These are phyloP conservation scores for Zygogramma bicolorata DNA, from an alignment of 2,888 invertebrate genomes.

Conservation along the genomic window DNA sequence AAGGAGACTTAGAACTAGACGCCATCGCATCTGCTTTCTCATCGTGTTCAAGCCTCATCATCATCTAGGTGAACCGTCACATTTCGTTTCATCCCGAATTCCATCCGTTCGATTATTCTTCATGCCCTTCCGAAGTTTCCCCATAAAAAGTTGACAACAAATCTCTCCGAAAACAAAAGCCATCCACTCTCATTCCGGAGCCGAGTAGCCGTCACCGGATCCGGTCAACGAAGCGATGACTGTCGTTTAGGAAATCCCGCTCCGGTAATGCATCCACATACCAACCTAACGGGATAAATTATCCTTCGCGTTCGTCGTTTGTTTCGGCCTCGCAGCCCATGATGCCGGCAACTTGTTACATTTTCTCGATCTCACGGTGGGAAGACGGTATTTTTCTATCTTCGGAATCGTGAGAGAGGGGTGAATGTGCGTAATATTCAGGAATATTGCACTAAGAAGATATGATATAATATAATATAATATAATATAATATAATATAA, in stretches of 20 bases:
- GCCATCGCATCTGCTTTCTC: too few species aligned
- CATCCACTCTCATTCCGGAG: background rate
- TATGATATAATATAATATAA: too few species aligned
- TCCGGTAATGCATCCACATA: background rate
- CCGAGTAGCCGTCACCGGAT: background rate
- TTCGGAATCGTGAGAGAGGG: too few species aligned
- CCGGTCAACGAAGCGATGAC: background rate
- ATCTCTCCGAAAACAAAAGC: background rate
- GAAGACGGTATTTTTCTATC: background rate
- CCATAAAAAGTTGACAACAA: background rate
- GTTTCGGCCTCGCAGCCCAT: background rate
- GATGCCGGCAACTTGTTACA: background rate
- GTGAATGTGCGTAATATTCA: too few species aligned
- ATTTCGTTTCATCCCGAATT: too few species aligned
- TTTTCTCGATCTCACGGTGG: background rate
- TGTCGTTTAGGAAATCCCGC: background rate
- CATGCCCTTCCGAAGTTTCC: background rate
- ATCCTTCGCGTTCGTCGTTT: background rate
- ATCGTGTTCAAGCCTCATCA: too few species aligned
- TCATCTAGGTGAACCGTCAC: too few species aligned
- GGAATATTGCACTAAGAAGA: too few species aligned
- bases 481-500: too few species aligned
- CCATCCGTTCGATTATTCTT: too few species aligned
- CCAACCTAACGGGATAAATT: background rate
- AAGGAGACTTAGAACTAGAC: too few species aligned